These are phyloP conservation scores for Scaptodrosophila latifasciaeformis DNA, from an alignment of 2,888 invertebrate species.

Conservation along the genomic window DNA sequence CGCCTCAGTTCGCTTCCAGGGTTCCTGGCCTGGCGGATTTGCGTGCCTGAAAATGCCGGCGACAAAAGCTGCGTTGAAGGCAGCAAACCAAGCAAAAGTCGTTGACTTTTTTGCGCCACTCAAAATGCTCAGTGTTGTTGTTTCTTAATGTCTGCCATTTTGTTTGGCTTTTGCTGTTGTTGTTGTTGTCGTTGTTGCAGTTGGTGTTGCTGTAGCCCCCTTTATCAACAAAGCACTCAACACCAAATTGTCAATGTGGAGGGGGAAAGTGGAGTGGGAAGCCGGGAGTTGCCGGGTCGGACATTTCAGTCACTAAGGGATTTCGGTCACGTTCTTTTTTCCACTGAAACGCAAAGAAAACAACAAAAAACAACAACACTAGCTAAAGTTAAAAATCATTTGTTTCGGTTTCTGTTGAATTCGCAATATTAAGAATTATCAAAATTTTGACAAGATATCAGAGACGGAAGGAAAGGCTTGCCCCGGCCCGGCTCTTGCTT, in stretches of 20 bases:
- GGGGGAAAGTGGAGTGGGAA: neutral
- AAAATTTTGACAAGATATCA: no score
- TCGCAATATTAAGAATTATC: conserved; percentile 27
- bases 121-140: conserved; percentile 24
- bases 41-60: conserved; percentile 36
- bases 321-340: conserved; percentile 64
- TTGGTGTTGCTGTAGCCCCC: neutral
- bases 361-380: neutral
- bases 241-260: neutral
- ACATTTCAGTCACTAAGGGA: conserved; percentile 50
- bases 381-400: conserved; percentile 14
- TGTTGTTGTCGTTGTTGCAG: no score
- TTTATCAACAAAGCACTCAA: conserved; percentile 25
- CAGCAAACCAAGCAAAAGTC: conserved; percentile 30
- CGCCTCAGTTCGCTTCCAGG: no score
- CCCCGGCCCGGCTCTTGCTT: no score
- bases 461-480: no score
- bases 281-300: conserved; percentile 8
- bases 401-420: conserved; percentile 46
- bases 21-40: neutral
- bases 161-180: neutral
- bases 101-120: conserved; percentile 47
- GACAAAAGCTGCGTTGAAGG: no score
- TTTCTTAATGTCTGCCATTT: neutral
- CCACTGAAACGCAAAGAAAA: conserved; percentile 12